Evolutionary conservation across 2,113 vertebrate species (phyloP).

Genomic region (Cryptomyrus ogoouensis): DNA sequence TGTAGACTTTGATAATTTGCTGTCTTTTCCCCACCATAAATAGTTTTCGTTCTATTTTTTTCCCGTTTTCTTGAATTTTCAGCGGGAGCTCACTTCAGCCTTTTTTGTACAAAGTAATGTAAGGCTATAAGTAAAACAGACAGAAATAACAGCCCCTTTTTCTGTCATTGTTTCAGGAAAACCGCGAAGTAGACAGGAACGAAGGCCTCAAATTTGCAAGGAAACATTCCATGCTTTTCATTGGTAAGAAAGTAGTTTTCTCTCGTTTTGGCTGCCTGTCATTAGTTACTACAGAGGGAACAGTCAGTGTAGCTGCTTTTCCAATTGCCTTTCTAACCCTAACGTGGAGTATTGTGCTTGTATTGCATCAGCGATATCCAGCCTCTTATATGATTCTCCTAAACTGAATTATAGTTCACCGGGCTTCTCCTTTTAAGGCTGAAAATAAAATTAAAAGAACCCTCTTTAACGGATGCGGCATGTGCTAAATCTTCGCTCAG

Average conservation of each 20-base stretch:
- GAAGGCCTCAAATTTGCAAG: conserved; percentile 94
- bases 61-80: neutral
- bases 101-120: neutral
- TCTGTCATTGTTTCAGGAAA: conserved; percentile 67
- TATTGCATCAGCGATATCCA: neutral
- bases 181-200: conserved; percentile 88
- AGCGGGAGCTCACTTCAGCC: neutral
- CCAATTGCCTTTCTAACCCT: conserved; percentile 34
- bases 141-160: neutral
- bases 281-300: conserved; percentile 30
- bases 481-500: neutral
- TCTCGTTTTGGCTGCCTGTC: neutral
- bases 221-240: conserved; percentile 98
- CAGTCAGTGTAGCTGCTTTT: conserved; percentile 31
- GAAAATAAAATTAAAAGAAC: neutral
- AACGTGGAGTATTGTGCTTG: conserved; percentile 15
- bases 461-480: neutral
- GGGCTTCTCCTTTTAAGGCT: neutral
- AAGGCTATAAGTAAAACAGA: neutral
- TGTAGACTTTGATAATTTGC: neutral
- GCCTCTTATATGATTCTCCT: neutral
- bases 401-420: neutral
- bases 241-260: conserved; percentile 62
- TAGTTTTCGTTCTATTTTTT: neutral
- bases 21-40: neutral